These are phyloP conservation scores for Galeruca laticollis DNA, from an alignment of 2,888 invertebrate species.

Conservation along the genomic window DNA sequence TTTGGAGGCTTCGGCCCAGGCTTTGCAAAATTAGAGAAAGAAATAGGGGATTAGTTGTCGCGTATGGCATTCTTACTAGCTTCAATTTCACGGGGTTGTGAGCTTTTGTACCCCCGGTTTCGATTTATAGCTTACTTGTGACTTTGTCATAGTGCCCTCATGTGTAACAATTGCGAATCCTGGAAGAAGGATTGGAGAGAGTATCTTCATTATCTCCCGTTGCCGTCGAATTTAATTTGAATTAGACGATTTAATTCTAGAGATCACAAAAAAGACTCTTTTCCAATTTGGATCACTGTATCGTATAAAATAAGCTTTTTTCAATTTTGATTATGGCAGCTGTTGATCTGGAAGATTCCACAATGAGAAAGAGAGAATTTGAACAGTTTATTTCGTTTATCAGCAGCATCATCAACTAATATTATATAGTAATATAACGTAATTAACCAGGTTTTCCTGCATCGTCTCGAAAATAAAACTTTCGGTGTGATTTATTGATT, in stretches of 20 bases:
- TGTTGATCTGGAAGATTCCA: too few species aligned
- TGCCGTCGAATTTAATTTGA: not conserved
- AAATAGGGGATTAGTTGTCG: constrained; percentile 65
- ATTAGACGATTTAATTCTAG: not conserved
- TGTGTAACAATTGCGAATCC: constrained; percentile 36
- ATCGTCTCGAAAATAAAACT: too few species aligned
- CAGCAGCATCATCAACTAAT: too few species aligned
- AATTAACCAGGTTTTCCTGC: too few species aligned
- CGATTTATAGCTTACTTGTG: constrained; percentile 59
- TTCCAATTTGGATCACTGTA: not conserved
- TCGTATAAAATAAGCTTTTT: too few species aligned
- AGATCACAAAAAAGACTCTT: not conserved
- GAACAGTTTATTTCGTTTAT: too few species aligned
- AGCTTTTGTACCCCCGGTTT: constrained; percentile 57
- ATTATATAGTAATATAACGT: too few species aligned
- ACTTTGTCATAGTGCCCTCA: constrained; percentile 42
- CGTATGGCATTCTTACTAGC: constrained; percentile 62
- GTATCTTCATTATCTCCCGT: constrained; percentile 38
- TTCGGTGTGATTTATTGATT: too few species aligned
- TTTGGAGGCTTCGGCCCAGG: constrained; percentile 61
- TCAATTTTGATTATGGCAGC: too few species aligned
- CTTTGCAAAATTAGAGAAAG: constrained; percentile 65
- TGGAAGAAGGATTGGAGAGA: constrained; percentile 20
- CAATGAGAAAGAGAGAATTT: too few species aligned
- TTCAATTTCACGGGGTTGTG: constrained; percentile 64